phyloP scores from a whole-genome alignment of 2,113 vertebrate genomes.

The Procavia capensis region DNA sequence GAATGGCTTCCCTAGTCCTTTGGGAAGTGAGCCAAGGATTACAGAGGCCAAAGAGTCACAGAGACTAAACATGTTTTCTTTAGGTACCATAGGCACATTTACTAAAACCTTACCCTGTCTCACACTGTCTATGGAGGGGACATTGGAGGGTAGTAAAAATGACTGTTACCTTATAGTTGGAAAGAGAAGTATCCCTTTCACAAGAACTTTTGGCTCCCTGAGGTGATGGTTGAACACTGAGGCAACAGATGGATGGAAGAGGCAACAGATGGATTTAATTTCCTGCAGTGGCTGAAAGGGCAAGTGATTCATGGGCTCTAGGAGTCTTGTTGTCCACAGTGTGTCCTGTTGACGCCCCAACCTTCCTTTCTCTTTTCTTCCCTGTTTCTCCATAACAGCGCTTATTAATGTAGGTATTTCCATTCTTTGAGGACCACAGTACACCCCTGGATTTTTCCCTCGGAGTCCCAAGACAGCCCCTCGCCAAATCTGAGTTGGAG shows the following conservation, averaged over 20 bases:
- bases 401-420: neutral
- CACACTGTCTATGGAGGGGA: neutral
- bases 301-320: conserved; percentile 48
- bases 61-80: neutral
- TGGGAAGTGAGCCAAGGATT: conserved; percentile 2
- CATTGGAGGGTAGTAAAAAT: neutral
- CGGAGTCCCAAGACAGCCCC: neutral
- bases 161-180: neutral
- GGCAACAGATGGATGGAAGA: conserved; percentile 44
- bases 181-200: neutral
- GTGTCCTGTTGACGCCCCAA: neutral
- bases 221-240: neutral
- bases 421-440: fast-evolving
- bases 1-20: neutral
- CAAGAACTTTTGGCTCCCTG: neutral
- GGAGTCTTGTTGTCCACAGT: neutral
- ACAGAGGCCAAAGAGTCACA: neutral
- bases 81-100: neutral
- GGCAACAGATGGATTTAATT: conserved; percentile 62
- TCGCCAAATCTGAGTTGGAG: neutral
- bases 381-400: fast-evolving
- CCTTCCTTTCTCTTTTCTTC: neutral
- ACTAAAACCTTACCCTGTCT: neutral
- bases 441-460: neutral
- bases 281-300: conserved; percentile 61